Percentiles rank a stretch among this genome's conserved stretches.
These are phyloP conservation scores for Vanessa tameamea DNA, from an alignment of 1,140 invertebrate species.

Conservation along the genomic window DNA sequence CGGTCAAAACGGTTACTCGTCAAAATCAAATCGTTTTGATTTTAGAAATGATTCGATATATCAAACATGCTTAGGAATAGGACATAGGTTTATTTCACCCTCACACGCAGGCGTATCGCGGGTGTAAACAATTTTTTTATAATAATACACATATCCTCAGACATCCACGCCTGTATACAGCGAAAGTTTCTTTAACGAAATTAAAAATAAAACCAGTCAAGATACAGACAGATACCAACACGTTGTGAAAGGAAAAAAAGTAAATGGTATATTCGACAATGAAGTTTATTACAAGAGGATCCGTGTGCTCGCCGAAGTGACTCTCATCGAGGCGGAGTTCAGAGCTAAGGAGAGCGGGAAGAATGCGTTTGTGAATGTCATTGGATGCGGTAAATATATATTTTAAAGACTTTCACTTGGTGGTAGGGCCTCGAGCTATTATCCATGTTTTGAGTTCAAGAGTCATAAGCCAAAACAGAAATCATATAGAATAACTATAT, in stretches of 20 bases:
- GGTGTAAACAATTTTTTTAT: too few species aligned
- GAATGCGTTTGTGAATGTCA: slow-evolving; percentile 51
- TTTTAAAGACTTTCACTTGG: too few species aligned
- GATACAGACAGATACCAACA: neutral
- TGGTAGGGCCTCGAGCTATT: too few species aligned
- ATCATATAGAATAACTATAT: too few species aligned
- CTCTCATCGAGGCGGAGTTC: slow-evolving; percentile 54
- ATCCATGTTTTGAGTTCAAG: too few species aligned
- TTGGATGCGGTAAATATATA: slow-evolving; percentile 40
- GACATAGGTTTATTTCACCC: too few species aligned
- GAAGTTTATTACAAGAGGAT: slow-evolving; percentile 69
- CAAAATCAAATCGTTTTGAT: too few species aligned
- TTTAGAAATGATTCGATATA: too few species aligned
- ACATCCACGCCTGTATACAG: neutral
- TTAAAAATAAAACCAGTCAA: neutral
- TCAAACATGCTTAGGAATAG: too few species aligned
- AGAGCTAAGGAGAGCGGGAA: slow-evolving; percentile 41
- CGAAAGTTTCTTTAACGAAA: neutral
- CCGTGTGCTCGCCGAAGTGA: slow-evolving; percentile 52
- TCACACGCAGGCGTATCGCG: too few species aligned
- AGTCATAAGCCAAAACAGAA: too few species aligned
- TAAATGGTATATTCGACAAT: slow-evolving; percentile 58
- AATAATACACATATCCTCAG: neutral
- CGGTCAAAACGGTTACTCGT: too few species aligned
- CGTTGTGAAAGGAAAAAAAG: neutral